Conservation (phyloP, 2,888 invertebrate genomes). For the Polydrusus cervinus region DNA sequence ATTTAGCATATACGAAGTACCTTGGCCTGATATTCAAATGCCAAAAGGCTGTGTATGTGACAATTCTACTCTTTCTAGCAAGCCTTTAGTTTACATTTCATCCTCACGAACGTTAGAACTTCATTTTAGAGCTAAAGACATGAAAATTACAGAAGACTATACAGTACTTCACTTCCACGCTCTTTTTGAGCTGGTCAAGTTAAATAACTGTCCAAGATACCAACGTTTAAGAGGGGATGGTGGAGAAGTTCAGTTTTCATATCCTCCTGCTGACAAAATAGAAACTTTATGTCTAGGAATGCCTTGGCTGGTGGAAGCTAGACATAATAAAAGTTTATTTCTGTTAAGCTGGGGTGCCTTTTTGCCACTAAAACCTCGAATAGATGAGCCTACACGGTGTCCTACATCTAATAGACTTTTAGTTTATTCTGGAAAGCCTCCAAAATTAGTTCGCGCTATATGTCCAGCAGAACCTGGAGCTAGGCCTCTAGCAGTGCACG, state of each 20-base stretch:
- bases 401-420: slow-evolving; percentile 86
- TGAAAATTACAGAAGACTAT: slow-evolving; percentile 87
- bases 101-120: slow-evolving; percentile 83
- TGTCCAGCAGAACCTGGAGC: slow-evolving; percentile 83
- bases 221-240: slow-evolving; percentile 78
- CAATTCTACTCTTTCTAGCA: slow-evolving; percentile 77
- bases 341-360: slow-evolving; percentile 89
- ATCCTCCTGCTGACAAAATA: slow-evolving; percentile 76
- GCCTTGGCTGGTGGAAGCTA: slow-evolving; percentile 87
- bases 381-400: slow-evolving; percentile 80
- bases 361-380: slow-evolving; percentile 77
- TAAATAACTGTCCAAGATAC: slow-evolving; percentile 79
- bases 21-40: slow-evolving; percentile 81
- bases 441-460: slow-evolving; percentile 78
- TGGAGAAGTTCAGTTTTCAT: slow-evolving; percentile 79
- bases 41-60: slow-evolving; percentile 88
- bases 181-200: slow-evolving; percentile 78
- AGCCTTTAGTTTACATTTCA: slow-evolving; percentile 78
- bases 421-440: slow-evolving; percentile 84
- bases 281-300: slow-evolving; percentile 82
- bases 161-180: slow-evolving; percentile 87
- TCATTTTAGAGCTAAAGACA: slow-evolving; percentile 82
- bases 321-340: slow-evolving; percentile 86
- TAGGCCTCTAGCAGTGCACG: slow-evolving; percentile 80
- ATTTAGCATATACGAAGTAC: slow-evolving; percentile 79